These are phyloP conservation scores for Xestia ashworthii DNA, from an alignment of 2,888 invertebrate species.

Conservation along the genomic window DNA sequence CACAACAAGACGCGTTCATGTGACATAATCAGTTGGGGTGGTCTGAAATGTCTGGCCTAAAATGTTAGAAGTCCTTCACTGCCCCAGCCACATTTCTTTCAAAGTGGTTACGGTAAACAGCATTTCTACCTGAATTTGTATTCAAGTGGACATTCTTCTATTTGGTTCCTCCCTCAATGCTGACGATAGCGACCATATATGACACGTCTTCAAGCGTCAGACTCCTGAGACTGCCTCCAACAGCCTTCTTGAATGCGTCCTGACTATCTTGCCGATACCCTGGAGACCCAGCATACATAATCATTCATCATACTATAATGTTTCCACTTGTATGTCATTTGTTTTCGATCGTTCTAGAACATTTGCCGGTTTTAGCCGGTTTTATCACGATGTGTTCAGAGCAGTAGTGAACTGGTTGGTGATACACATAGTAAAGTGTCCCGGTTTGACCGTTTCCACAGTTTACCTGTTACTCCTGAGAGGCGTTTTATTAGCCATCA, in stretches of 20 bases:
- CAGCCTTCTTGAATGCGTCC: neutral
- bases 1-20: neutral
- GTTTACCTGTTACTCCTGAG: neutral
- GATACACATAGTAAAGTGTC: neutral
- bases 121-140: neutral
- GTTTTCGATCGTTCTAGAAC: neutral
- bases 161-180: too few relatives aligned
- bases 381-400: neutral
- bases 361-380: neutral
- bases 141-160: neutral
- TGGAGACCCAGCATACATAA: neutral
- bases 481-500: neutral
- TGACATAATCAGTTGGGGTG: neutral
- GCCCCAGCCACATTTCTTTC: neutral
- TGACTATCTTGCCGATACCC: neutral
- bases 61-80: neutral
- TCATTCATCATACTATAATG: neutral
- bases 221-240: neutral
- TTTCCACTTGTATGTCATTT: neutral
- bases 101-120: conserved; percentile 5
- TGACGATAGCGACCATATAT: too few relatives aligned
- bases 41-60: neutral
- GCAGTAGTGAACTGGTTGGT: neutral
- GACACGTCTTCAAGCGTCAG: too few relatives aligned
- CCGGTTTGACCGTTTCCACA: neutral